Percentiles rank a stretch among this genome's conserved stretches.
Evolutionary conservation across 1,140 invertebrate species (phyloP).

Genomic region (Anagrus nilaparvatae): DNA sequence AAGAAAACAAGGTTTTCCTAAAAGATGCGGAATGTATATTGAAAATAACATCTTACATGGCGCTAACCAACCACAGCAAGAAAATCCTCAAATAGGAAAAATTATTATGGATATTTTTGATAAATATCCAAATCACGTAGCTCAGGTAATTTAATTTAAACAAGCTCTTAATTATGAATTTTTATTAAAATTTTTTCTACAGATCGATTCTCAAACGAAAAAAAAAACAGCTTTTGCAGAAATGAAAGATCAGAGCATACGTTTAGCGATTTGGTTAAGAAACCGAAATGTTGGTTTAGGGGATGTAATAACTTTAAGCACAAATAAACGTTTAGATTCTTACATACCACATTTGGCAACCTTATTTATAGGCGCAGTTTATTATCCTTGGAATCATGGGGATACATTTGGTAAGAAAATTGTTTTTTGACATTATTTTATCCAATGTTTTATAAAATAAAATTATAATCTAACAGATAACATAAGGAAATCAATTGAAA

Average conservation of each 20-base stretch:
- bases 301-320: background rate
- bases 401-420: background rate
- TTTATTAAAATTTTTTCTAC: background rate
- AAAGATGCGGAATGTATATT: too few species aligned
- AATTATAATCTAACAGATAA: too few species aligned
- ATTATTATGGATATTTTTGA: background rate
- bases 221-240: background rate
- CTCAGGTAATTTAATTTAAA: background rate
- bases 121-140: background rate
- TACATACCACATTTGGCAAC: background rate
- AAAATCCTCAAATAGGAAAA: background rate
- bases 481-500: too few species aligned
- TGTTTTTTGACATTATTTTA: too few species aligned
- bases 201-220: background rate
- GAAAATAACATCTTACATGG: background rate
- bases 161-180: background rate
- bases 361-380: background rate
- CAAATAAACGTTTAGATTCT: background rate
- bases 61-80: background rate
- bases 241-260: background rate
- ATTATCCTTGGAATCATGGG: background rate
- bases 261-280: background rate
- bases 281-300: background rate
- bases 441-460: too few species aligned
- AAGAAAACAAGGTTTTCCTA: too few species aligned